Evolutionary conservation across 1,140 invertebrate species (phyloP).

Genomic region (Lucilia sericata): DNA sequence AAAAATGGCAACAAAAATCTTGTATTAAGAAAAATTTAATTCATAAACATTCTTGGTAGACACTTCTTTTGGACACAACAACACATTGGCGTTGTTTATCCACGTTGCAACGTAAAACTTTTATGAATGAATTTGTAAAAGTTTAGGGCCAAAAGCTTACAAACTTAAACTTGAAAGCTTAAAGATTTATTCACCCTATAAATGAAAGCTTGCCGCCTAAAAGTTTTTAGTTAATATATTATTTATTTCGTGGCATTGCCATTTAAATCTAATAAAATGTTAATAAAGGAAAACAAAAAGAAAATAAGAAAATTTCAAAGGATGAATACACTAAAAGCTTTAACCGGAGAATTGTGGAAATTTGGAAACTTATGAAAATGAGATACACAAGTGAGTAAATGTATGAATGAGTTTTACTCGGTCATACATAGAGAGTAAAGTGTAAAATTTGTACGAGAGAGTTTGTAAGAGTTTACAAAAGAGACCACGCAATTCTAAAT

Average conservation of each 20-base stretch:
- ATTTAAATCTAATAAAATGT: no score
- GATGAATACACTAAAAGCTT: not conserved
- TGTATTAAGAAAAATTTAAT: no score
- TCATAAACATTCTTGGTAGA: no score
- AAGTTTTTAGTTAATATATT: no score
- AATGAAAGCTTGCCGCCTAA: no score
- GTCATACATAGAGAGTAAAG: not conserved
- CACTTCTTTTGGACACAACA: no score
- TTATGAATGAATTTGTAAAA: constrained; percentile 33
- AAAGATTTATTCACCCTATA: no score
- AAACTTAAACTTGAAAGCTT: no score
- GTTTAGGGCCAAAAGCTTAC: not conserved
- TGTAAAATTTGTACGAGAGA: not conserved
- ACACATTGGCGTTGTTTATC: not conserved
- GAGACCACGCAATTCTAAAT: constrained; percentile 35
- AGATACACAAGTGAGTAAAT: not conserved
- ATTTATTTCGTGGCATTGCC: not conserved
- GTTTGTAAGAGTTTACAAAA: not conserved
- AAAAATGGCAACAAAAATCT: no score
- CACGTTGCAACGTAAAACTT: not conserved
- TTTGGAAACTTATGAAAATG: not conserved
- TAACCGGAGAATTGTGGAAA: not conserved
- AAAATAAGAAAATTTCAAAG: not conserved
- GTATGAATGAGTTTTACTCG: no score
- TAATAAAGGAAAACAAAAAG: not conserved